phyloP scores from a whole-genome alignment of 2,888 invertebrate genomes.

The Zaprionus lineosus region DNA sequence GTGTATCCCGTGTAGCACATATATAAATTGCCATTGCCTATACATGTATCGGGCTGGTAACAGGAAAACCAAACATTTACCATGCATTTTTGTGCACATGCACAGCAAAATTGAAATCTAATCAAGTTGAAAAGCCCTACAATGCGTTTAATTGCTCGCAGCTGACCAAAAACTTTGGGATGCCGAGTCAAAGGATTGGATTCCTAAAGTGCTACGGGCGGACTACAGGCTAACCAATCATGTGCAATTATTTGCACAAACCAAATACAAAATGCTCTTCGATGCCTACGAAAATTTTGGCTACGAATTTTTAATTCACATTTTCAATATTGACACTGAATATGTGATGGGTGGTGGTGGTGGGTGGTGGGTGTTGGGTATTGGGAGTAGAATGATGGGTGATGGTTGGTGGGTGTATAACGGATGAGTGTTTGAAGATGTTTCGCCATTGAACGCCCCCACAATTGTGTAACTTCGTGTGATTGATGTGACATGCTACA shows the following conservation, averaged over 20 bases:
- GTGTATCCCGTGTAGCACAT: not conserved
- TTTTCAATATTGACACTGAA: not conserved
- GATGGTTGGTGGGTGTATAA: no score
- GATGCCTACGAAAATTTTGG: constrained; percentile 15
- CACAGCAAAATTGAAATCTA: constrained; percentile 46
- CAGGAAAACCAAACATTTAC: constrained; percentile 19
- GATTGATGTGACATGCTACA: no score
- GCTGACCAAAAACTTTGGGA: constrained; percentile 19
- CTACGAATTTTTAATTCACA: constrained; percentile 21
- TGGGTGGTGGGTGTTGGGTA: no score
- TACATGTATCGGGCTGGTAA: not conserved
- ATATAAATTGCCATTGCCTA: constrained; percentile 8
- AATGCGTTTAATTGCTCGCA: constrained; percentile 59
- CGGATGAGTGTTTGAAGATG: no score
- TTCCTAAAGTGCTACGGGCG: constrained; percentile 19
- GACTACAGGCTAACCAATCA: constrained; percentile 17
- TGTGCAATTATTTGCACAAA: constrained; percentile 47
- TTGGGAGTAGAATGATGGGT: no score
- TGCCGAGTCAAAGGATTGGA: constrained; percentile 28
- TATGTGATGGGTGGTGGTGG: no score
- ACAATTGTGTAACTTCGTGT: no score
- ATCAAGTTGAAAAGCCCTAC: constrained; percentile 53
- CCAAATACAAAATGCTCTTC: constrained; percentile 26
- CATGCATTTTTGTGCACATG: constrained; percentile 27
- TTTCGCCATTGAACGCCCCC: no score